These are phyloP conservation scores for Pomacea maculata DNA, from an alignment of 1,140 invertebrate species.

Conservation along the genomic window DNA sequence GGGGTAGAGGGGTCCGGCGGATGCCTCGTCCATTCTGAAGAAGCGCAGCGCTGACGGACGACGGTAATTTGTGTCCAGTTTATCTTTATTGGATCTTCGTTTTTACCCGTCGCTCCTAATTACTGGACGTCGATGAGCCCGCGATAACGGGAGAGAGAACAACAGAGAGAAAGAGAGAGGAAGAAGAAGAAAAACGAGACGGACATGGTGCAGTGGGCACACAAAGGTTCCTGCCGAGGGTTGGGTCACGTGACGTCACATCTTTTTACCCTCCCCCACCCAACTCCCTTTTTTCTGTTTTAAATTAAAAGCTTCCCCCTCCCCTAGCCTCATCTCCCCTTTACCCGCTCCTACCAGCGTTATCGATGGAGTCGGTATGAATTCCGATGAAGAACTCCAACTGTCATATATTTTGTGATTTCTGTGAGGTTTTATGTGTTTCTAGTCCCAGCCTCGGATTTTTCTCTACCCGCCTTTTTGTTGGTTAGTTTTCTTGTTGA, in stretches of 20 bases:
- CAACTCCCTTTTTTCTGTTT: background rate
- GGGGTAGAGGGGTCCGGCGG: background rate
- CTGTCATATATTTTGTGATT: no score
- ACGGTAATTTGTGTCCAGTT: slow-evolving; percentile 27
- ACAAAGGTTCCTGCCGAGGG: no score
- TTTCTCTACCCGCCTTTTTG: no score
- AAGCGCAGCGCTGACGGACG: slow-evolving; percentile 15
- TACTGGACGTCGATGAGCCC: slow-evolving; percentile 26
- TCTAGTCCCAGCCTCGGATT: no score
- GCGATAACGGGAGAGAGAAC: slow-evolving; percentile 6
- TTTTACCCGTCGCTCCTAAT: slow-evolving; percentile 25
- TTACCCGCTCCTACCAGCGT: background rate
- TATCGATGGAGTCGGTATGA: background rate
- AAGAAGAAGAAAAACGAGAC: background rate
- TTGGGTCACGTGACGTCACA: background rate
- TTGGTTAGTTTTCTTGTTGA: no score
- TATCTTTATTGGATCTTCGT: slow-evolving; percentile 35
- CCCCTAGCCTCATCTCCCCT: background rate
- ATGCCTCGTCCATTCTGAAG: slow-evolving; percentile 22
- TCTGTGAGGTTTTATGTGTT: no score
- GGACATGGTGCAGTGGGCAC: no score
- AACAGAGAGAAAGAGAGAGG: background rate
- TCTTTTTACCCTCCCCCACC: slow-evolving; percentile 7
- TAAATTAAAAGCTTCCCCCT: slow-evolving; percentile 7
- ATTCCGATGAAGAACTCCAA: no score